Evolutionary conservation across 2,113 vertebrate genomes (phyloP).

Genomic region (Leptocoma aspasia): DNA sequence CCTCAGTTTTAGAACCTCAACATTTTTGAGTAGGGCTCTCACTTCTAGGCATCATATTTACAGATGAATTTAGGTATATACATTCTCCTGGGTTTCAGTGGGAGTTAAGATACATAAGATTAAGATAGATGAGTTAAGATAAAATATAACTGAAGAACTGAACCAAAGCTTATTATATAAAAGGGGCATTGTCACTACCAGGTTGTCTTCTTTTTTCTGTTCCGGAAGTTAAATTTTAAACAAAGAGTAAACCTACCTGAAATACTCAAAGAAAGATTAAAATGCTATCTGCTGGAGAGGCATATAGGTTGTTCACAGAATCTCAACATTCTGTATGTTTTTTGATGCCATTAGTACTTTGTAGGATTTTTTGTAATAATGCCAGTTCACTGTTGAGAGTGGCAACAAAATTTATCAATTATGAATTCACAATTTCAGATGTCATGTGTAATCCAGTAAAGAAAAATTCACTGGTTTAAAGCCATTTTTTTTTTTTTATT

Average conservation of each 20-base stretch:
- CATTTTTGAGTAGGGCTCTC: not conserved
- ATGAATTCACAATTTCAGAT: constrained; percentile 11
- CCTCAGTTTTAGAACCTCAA: not conserved
- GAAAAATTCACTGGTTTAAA: constrained; percentile 57
- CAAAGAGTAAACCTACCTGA: not conserved
- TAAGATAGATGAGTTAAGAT: not conserved
- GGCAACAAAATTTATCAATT: not conserved
- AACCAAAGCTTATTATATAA: not conserved
- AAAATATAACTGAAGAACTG: not conserved
- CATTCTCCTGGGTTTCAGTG: not conserved
- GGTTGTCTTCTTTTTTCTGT: not conserved
- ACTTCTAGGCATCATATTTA: not conserved
- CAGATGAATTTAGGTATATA: not conserved
- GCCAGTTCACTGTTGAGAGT: not conserved
- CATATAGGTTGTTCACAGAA: not conserved
- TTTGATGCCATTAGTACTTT: not conserved
- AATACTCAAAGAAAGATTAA: not conserved
- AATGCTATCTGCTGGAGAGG: not conserved
- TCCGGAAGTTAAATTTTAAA: not conserved
- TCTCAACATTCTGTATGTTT: not conserved
- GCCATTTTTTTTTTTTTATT: constrained; percentile 58
- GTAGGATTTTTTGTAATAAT: not conserved
- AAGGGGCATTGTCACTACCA: not conserved
- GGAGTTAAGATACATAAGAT: not conserved
- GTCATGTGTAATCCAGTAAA: constrained; percentile 16